Evolutionary conservation across 2,113 vertebrate genomes (phyloP), one percentile per base, ranked within the genome.

Genomic region (Cygnus atratus): DNA sequence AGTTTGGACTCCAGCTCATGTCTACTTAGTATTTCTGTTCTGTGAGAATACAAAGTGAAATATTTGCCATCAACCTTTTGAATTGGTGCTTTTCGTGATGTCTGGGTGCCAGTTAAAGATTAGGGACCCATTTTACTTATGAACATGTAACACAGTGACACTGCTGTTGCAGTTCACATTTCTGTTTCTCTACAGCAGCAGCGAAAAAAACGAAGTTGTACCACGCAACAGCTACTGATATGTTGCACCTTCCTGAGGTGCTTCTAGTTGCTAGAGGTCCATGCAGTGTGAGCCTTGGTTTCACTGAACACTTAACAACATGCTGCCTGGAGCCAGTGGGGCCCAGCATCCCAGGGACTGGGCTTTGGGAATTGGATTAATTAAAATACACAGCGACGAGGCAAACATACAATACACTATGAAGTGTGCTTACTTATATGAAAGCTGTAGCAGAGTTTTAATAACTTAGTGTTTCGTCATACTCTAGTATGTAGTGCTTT

Each of bases 371-470:
- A 89, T 29, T 74, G 33, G 48, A 28, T 79, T 66, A 55, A 62
- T 83, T 90, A 57, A 88, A 74, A 17, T 68, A 19, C 48, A 72
- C 28, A 13, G 21, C 10, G 41, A 65, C 54, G 62, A 67, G 78
- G 61, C 43, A 84, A 81, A 87, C n/a, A 65, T 67, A 35, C 3
- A 86, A 50, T n/a, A 31, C 20, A n/a, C 31, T 65, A 25, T 37
- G 50, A 73, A 73, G 58, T 21, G 22, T 83, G 25, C 86, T 52
- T 75, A 13, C 13, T 75, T 89, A 18, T 31, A 29, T 29, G 39
- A 87, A 91, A 93, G 10, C 26, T 41, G 37, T 48, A 66, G 43
- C 66, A 50, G 18, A 71, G 62, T 46, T 95, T 94, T 84, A 78
- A 54, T 81, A 90, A 73, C 37, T 31, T 55, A 37, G 28, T 46